phyloP scores from a whole-genome alignment of 2,113 vertebrate genomes.

The Syrmaticus mikado region DNA sequence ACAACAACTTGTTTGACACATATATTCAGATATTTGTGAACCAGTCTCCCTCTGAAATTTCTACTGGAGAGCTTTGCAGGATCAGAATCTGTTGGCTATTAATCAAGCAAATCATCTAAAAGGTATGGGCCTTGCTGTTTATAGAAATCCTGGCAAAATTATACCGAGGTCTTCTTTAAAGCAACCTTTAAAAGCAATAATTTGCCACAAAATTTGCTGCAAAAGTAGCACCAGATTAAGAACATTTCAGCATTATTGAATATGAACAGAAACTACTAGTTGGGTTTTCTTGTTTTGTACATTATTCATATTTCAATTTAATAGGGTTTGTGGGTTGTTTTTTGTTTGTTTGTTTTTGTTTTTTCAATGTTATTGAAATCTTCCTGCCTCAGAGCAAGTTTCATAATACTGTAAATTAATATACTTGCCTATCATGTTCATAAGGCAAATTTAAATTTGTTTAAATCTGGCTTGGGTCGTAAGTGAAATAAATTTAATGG shows the following conservation, averaged over 20 bases:
- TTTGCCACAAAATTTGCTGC: neutral
- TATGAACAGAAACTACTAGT: slow-evolving; percentile 43
- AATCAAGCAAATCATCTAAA: neutral
- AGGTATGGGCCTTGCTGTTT: neutral
- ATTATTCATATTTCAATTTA: slow-evolving; percentile 74
- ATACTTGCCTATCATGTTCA: slow-evolving; percentile 22
- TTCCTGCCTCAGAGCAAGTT: slow-evolving; percentile 4
- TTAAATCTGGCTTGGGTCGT: slow-evolving; percentile 43
- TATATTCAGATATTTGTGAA: neutral
- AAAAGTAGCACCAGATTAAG: neutral
- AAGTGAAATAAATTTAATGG: slow-evolving; percentile 51
- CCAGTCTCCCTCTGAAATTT: neutral
- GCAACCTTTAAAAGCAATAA: neutral
- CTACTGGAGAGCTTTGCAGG: neutral
- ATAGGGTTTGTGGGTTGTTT: neutral
- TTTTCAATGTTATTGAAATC: slow-evolving; percentile 38
- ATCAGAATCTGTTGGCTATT: neutral
- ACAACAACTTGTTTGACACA: neutral
- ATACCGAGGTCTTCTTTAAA: neutral
- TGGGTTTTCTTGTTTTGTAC: slow-evolving; percentile 58
- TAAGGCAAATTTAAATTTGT: neutral
- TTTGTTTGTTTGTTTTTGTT: neutral
- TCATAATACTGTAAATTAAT: slow-evolving; percentile 37
- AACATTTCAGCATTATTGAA: neutral
- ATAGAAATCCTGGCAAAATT: neutral